Evolutionary conservation across 2,113 vertebrate species (phyloP).

Genomic region (Labeo catla): DNA sequence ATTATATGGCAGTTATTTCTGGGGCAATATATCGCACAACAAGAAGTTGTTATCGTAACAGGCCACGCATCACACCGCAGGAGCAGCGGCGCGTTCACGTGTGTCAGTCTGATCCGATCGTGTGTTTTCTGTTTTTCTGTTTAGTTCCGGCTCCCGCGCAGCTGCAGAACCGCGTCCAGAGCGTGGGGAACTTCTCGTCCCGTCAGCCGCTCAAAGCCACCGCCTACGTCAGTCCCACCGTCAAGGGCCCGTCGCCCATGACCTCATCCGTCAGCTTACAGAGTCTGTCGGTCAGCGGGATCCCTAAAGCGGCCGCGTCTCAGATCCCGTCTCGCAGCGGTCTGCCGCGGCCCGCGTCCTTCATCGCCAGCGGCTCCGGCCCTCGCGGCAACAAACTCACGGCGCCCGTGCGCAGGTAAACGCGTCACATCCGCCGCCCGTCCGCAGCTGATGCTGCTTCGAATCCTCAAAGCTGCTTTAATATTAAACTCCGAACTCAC

Average conservation of each 20-base stretch:
- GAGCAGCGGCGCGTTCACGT: too few species aligned
- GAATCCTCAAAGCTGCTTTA: neutral
- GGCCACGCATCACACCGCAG: too few species aligned
- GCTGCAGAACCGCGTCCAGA: constrained; percentile 87
- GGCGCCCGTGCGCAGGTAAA: constrained; percentile 86
- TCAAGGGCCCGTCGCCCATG: constrained; percentile 78
- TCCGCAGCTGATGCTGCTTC: too few species aligned
- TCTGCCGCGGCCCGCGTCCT: constrained; percentile 81
- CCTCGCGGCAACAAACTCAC: constrained; percentile 84
- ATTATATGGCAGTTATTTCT: too few species aligned
- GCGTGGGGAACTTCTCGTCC: constrained; percentile 85
- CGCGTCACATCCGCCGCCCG: too few species aligned
- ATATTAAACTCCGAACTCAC: neutral
- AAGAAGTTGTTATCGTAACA: too few species aligned
- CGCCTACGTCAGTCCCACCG: constrained; percentile 90
- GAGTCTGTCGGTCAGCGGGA: constrained; percentile 77
- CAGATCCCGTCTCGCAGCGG: constrained; percentile 78
- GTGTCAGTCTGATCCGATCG: too few species aligned
- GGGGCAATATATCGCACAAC: too few species aligned
- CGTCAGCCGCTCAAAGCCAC: constrained; percentile 88
- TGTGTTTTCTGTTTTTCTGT: neutral
- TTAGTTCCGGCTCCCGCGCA: constrained; percentile 86
- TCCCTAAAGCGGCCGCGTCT: constrained; percentile 80
- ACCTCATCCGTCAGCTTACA: constrained; percentile 75
- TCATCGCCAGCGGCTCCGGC: constrained; percentile 60